Evolutionary conservation across 1,140 invertebrate species (phyloP), one percentile per base, ranked within the genome.

Genomic region (Bombus impatiens): DNA sequence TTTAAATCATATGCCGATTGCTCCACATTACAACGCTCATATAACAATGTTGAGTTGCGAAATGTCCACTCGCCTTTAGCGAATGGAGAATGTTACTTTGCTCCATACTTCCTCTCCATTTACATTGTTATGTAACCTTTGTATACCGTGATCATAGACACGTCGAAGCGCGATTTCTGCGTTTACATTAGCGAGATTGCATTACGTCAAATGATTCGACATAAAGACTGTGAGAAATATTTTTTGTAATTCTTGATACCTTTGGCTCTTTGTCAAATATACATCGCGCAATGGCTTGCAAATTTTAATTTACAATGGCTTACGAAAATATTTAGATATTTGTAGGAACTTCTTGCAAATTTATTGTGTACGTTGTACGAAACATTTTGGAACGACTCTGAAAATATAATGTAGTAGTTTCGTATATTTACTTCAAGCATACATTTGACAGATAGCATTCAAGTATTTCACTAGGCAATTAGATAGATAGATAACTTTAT

Each of bases 81-180:
- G 37, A 32, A 35, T 25, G 1, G 59, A 53, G 47, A 53, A 84
- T 80, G 78, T 81, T 37, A 71, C 35, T 78, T 81, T 85, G 68
- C 67, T 81, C 18, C 47, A 53, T 53, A 53, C 47, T 53, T 53
- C 47, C 47, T 53, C 67, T 74, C 32, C 53, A 68, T 42, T 65
- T 74, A 77, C 57, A 59, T 65, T 47, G n/a, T 84, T 82, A 76
- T 62, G 47, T 70, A 84, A 87, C n/a, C 40, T 53, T 62, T 15
- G 32, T 44, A n/a, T 28, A 3, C 40, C 59, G 32, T n/a, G 40
- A 53, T 53, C 47, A 22, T 53, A 53, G 47, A 22, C 5, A 53
- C 47, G 18, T 53, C 18, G 47, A 18, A 15, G 32, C 3, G 9
- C 62, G 25, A 15, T 44, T 62, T 28, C 15, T 42, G 12, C 3